Evolutionary conservation across 2,888 invertebrate species (phyloP), one percentile per base, ranked within the genome.

Genomic region (Macroteleia sp.): DNA sequence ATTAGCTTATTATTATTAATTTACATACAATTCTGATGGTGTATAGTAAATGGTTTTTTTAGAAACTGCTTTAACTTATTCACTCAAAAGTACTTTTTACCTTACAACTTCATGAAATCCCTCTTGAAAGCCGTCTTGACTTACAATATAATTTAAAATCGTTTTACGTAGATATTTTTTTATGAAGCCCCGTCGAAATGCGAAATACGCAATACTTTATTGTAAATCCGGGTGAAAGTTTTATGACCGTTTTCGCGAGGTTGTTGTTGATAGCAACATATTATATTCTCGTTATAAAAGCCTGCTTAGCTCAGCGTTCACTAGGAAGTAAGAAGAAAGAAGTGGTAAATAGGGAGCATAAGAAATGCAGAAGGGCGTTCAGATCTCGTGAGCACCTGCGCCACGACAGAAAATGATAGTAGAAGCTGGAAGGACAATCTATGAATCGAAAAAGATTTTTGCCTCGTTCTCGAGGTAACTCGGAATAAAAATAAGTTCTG

Each of bases 351-450:
- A 66, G 66, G 66, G 64, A 64, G 57, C 50, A 32, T 64, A 64
- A 73, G 64, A 73, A 73, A 64, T 57, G 64, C 46, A 73, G 30
- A 57, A 64, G 64, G 64, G 64, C 32, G 74, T 42, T 71, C 54
- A 74, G 75, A 83, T 83, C 82, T 81, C 57, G 52, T 50, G 76
- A 85, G 76, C 84, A 85, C 83, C 83, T 83, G 85, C 81, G 83
- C 67, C 82, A 56, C 54, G 32, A 54, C 67, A 41, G 77, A 80
- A 73, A 80, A 80, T 79, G 81, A 77, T 73, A 78, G 80, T 78
- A 69, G 59, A 79, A 81, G 81, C n/a, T n/a, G n/a, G n/a, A n/a
- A n/a, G n/a, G n/a, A 82, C 82, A 82, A 83, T 79, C 79, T 83
- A 83, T 83, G 83, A 82, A 76, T 76, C 73, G 80, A 81, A 77